Evolutionary conservation across 2,113 vertebrate species (phyloP).

Genomic region (Anser cygnoides): DNA sequence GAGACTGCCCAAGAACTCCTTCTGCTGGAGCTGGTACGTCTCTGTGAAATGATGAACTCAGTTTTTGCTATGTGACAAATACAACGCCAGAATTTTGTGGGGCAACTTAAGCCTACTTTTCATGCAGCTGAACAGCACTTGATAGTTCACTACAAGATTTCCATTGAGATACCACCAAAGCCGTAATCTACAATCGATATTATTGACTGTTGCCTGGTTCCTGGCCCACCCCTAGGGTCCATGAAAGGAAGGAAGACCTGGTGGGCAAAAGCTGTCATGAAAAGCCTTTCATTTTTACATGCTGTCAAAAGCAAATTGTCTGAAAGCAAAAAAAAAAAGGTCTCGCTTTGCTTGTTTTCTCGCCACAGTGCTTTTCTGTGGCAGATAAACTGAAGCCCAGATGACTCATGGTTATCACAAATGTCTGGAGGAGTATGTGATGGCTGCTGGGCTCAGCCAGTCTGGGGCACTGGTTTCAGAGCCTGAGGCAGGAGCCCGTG

Average conservation of each 20-base stretch:
- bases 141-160: not conserved
- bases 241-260: not conserved
- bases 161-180: not conserved
- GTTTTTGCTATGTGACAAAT: not conserved
- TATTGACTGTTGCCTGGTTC: not conserved
- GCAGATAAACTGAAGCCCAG: not conserved
- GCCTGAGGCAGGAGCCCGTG: not conserved
- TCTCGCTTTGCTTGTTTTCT: not conserved
- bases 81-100: not conserved
- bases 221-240: not conserved
- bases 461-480: not conserved
- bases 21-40: fast-evolving
- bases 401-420: not conserved
- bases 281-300: not conserved
- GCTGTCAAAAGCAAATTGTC: not conserved
- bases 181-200: not conserved
- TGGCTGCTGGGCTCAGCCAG: not conserved
- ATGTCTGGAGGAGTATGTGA: not conserved
- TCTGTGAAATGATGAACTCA: not conserved
- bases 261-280: not conserved
- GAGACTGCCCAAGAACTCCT: not conserved
- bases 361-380: not conserved
- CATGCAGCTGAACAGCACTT: not conserved
- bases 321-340: not conserved
- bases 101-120: not conserved